These are phyloP conservation scores for Pectinophora gossypiella DNA, from an alignment of 1,140 invertebrate species.

Conservation along the genomic window DNA sequence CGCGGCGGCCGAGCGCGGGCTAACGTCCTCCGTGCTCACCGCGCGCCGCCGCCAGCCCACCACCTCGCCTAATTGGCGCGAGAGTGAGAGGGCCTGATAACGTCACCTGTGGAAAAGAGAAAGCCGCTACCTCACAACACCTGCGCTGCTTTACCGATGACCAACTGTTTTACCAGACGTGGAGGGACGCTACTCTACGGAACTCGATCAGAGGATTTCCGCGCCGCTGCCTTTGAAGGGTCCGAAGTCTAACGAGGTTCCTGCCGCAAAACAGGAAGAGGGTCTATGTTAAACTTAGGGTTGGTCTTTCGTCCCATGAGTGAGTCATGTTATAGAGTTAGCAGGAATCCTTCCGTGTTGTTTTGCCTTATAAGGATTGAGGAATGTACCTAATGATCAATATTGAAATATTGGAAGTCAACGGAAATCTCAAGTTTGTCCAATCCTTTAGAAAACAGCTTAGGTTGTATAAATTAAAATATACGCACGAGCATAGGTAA, in stretches of 20 bases:
- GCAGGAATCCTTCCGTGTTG: too few relatives aligned
- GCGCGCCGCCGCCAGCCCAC: slow-evolving; percentile 32
- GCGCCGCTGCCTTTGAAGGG: slow-evolving; percentile 39
- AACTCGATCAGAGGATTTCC: slow-evolving; percentile 57
- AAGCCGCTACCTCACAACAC: slow-evolving; percentile 39
- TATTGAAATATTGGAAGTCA: too few relatives aligned
- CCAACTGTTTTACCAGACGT: slow-evolving; percentile 22
- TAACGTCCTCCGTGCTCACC: slow-evolving; percentile 44
- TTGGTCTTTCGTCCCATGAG: too few relatives aligned
- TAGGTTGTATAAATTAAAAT: too few relatives aligned
- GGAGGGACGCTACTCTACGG: slow-evolving; percentile 32
- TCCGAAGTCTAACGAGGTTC: background rate
- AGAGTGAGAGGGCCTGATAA: slow-evolving; percentile 42
- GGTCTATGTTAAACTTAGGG: too few relatives aligned
- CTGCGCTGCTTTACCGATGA: slow-evolving; percentile 45
- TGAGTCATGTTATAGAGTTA: too few relatives aligned
- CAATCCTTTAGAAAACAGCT: too few relatives aligned
- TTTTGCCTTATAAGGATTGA: too few relatives aligned
- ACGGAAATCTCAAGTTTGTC: too few relatives aligned
- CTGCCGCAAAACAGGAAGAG: too few relatives aligned
- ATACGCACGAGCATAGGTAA: too few relatives aligned
- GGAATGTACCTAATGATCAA: too few relatives aligned
- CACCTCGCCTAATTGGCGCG: slow-evolving; percentile 39
- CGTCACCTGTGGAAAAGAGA: slow-evolving; percentile 51
- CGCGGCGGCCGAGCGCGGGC: slow-evolving; percentile 42